Conservation (phyloP, 1,140 invertebrate genomes). For the Aleiodes sp. region DNA sequence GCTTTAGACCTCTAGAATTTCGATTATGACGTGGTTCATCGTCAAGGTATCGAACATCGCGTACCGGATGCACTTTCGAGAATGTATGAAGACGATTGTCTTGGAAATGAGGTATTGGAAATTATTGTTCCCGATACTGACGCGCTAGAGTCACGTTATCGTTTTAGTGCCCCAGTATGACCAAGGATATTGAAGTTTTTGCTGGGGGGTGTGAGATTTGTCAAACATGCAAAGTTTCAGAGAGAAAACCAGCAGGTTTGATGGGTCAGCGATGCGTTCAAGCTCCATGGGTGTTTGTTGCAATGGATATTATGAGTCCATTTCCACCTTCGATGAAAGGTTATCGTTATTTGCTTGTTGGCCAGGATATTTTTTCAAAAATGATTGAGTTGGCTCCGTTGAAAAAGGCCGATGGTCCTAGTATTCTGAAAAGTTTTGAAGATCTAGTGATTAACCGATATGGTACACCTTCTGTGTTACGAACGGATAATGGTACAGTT, state of each 20-base stretch:
- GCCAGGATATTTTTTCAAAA: constrained; percentile 56
- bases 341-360: constrained; percentile 53
- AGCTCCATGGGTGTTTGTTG: constrained; percentile 54
- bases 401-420: constrained; percentile 40
- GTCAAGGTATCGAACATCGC: too few species aligned
- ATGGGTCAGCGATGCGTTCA: constrained; percentile 46
- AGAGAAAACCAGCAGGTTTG: constrained; percentile 43
- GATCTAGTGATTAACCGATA: constrained; percentile 47
- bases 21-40: too few species aligned
- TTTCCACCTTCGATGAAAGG: constrained; percentile 49
- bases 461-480: constrained; percentile 47
- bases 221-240: constrained; percentile 47
- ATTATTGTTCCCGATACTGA: too few species aligned
- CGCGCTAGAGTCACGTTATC: too few species aligned
- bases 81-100: too few species aligned
- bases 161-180: too few species aligned
- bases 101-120: too few species aligned
- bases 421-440: constrained; percentile 40
- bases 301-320: constrained; percentile 60
- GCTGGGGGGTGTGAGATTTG: constrained; percentile 38
- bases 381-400: constrained; percentile 43
- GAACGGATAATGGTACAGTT: constrained; percentile 63
- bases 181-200: not conserved
- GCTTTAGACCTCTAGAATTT: too few species aligned
- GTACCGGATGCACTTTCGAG: too few species aligned